These are phyloP conservation scores for Allygus modestus DNA, from an alignment of 2,888 invertebrate genomes.

Conservation along the genomic window DNA sequence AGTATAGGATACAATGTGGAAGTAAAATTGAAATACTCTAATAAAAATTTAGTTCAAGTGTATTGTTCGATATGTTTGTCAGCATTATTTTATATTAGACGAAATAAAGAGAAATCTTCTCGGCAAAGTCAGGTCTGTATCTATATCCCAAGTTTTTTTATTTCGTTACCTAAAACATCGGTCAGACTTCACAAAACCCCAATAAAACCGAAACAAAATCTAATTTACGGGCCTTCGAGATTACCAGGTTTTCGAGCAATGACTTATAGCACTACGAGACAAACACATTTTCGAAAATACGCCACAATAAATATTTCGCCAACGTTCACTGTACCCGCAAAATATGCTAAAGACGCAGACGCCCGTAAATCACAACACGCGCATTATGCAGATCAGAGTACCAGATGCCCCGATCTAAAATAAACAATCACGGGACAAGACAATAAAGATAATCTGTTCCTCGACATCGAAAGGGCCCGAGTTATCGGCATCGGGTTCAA, in stretches of 20 bases:
- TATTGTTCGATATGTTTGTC: too few species aligned
- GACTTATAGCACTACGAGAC: not conserved
- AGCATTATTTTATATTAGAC: too few species aligned
- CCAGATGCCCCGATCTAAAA: conserved; percentile 41
- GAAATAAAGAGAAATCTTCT: too few species aligned
- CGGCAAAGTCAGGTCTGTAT: too few species aligned
- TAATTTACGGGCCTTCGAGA: not conserved
- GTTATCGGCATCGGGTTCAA: conserved; percentile 40
- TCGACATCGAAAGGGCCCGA: conserved; percentile 45
- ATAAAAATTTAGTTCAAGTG: too few species aligned
- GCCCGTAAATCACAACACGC: not conserved
- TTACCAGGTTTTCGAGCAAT: not conserved
- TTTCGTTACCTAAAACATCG: not conserved
- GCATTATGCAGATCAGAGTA: conserved; percentile 39
- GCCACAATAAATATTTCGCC: not conserved
- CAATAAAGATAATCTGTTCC: conserved; percentile 58
- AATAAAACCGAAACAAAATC: not conserved
- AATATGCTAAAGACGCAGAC: not conserved
- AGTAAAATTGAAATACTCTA: too few species aligned
- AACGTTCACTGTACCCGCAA: not conserved
- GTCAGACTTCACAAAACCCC: not conserved
- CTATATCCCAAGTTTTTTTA: too few species aligned
- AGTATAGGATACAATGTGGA: too few species aligned
- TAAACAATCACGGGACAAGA: conserved; percentile 46
- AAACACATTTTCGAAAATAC: not conserved